A percentile compares a stretch with the other conserved stretches of the same genome.
Conservation (phyloP, 2,113 vertebrate species). For the Limnothrissa miodon region DNA sequence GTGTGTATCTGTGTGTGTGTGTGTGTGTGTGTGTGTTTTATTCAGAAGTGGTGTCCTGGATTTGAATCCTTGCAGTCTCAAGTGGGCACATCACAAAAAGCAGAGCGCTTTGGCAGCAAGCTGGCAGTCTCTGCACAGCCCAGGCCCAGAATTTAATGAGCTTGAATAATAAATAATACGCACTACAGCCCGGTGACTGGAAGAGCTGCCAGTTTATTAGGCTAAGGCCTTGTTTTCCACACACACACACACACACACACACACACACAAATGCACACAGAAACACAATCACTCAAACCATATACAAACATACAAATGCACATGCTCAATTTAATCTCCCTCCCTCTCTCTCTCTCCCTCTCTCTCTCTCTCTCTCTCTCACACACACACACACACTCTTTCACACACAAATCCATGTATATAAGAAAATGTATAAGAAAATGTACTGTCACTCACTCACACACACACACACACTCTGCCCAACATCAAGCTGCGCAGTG, state of each 20-base stretch:
- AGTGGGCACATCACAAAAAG: slow-evolving; percentile 79
- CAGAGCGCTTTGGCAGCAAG: slow-evolving; percentile 76
- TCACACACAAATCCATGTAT: slow-evolving; percentile 43
- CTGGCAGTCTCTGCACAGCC: slow-evolving; percentile 71
- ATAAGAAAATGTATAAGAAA: slow-evolving; percentile 4
- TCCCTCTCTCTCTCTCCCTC: neutral
- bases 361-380: no score
- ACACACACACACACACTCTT: no score
- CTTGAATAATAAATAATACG: slow-evolving; percentile 82
- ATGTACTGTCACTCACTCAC: slow-evolving; percentile 55
- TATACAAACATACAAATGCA: slow-evolving; percentile 23
- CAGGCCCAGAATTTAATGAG: slow-evolving; percentile 81
- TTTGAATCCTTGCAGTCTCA: slow-evolving; percentile 75
- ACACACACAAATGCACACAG: slow-evolving; percentile 49
- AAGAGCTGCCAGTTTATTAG: slow-evolving; percentile 76
- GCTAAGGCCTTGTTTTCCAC: slow-evolving; percentile 65
- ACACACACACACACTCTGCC: slow-evolving; percentile 53
- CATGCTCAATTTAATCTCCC: neutral
- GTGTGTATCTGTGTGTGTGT: no score
- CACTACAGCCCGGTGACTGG: slow-evolving; percentile 71
- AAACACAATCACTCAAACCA: no score
- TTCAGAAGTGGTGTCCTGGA: slow-evolving; percentile 73
- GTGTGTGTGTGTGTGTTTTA: slow-evolving; percentile 55
- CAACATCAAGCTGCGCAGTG: slow-evolving; percentile 31
- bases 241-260: slow-evolving; percentile 10